Conservation (phyloP, 2,888 invertebrate genomes). For the Cheilosia soror region DNA sequence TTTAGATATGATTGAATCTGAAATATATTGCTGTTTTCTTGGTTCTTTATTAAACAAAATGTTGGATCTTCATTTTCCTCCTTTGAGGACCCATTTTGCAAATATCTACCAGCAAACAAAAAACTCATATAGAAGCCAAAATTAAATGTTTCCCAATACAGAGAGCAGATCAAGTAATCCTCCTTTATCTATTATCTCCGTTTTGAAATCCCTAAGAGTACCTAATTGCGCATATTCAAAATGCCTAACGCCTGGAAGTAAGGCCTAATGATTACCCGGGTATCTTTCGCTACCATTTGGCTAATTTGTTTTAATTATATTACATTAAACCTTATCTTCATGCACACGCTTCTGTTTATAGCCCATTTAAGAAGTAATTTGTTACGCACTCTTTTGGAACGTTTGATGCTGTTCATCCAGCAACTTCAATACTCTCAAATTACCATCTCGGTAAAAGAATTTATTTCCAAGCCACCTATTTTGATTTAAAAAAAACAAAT, state of each 20-base stretch:
- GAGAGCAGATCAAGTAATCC: no score
- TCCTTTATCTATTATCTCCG: not conserved
- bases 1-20: no score
- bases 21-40: no score
- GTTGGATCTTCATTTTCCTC: no score
- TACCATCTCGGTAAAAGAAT: constrained; percentile 7
- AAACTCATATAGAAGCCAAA: no score
- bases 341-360: not conserved
- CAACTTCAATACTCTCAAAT: not conserved
- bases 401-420: not conserved
- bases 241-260: constrained; percentile 11
- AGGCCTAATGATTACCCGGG: constrained; percentile 3
- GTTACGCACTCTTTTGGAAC: not conserved
- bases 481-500: constrained; percentile 1
- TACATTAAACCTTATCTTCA: constrained; percentile 16
- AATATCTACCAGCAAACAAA: no score
- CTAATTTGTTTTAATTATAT: constrained; percentile 41
- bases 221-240: constrained; percentile 10
- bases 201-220: not conserved
- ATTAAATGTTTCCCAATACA: no score
- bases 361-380: not conserved
- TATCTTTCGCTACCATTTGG: constrained; percentile 18
- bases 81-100: no score
- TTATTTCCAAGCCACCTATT: constrained; percentile 1
- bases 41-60: no score